Conservation (phyloP, 1,140 invertebrate genomes). For the Euura lappo region DNA sequence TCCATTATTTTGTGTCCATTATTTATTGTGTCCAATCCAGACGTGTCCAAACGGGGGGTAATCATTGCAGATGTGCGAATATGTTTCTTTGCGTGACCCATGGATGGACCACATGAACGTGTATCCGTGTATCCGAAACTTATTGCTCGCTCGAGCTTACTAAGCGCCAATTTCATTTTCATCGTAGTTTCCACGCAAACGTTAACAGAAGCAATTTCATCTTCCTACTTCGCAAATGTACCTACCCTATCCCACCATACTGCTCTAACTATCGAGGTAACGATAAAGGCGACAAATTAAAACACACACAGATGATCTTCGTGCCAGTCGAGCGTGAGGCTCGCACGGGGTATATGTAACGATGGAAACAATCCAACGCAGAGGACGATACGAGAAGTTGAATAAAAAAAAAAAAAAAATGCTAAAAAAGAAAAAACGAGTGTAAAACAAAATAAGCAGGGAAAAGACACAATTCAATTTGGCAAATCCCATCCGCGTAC, state of each 20-base stretch:
- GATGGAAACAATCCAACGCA: too few relatives aligned
- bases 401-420: too few relatives aligned
- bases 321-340: too few relatives aligned
- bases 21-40: background rate
- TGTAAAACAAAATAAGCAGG: too few relatives aligned
- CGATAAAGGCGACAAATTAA: constrained; percentile 5
- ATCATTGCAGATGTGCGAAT: background rate
- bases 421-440: too few relatives aligned
- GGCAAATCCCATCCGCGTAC: too few relatives aligned
- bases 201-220: constrained; percentile 7
- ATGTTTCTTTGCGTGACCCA: background rate
- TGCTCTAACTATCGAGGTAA: background rate
- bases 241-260: background rate
- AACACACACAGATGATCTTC: background rate
- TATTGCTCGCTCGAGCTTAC: background rate
- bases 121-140: background rate
- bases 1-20: too few relatives aligned
- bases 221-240: constrained; percentile 7
- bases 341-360: too few relatives aligned
- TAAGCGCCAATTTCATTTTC: constrained; percentile 7
- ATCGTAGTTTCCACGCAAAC: constrained; percentile 6
- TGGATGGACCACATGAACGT: background rate
- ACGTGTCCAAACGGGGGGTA: background rate
- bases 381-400: too few relatives aligned
- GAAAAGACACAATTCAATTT: too few relatives aligned